These are phyloP conservation scores for Ptilorrhoa leucosticta DNA, from an alignment of 2,113 vertebrate species.

Conservation along the genomic window DNA sequence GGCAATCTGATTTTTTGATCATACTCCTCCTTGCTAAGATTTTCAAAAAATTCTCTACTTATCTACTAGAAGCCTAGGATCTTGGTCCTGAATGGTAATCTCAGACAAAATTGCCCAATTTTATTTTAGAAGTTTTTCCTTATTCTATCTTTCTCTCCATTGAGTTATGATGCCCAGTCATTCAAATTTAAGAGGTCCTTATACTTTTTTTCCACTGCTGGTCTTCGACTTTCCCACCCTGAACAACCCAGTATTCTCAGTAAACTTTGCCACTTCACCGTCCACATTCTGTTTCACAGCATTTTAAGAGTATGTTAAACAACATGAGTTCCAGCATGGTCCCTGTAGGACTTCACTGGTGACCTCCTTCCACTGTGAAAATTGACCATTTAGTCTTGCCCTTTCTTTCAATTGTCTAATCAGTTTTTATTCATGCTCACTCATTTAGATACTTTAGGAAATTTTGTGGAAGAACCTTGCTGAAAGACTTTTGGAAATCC, in stretches of 20 bases:
- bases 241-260: background rate
- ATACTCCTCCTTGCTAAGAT: background rate
- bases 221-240: background rate
- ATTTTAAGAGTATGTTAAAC: background rate
- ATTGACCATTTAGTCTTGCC: background rate
- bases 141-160: background rate
- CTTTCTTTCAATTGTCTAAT: slow-evolving; percentile 19
- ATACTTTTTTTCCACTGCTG: background rate
- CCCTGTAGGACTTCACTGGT: background rate
- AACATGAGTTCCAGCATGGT: background rate
- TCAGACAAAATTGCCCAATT: background rate
- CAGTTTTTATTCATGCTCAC: slow-evolving; percentile 23
- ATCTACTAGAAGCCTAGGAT: background rate
- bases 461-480: background rate
- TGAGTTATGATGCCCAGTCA: background rate
- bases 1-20: background rate
- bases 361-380: slow-evolving; percentile 4
- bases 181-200: background rate
- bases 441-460: background rate
- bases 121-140: background rate
- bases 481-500: background rate
- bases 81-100: background rate
- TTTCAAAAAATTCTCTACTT: background rate
- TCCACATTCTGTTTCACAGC: background rate
- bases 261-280: background rate